Conservation (phyloP, 1,140 invertebrate genomes). For the Hestina assimilis region DNA sequence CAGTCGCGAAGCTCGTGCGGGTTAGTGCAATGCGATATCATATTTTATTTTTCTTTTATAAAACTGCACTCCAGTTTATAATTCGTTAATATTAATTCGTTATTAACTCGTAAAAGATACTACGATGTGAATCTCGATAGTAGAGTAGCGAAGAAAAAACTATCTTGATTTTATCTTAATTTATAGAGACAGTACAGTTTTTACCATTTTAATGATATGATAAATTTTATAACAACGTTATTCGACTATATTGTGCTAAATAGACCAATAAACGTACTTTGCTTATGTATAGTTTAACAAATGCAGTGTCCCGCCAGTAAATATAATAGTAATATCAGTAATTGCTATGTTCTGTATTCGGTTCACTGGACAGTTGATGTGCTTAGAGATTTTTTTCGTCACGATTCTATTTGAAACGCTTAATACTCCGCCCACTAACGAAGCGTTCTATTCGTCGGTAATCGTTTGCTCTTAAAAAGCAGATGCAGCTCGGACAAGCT, state of each 20-base stretch:
- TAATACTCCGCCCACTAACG: constrained; percentile 9
- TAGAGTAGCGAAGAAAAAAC: too few species aligned
- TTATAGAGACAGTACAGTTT: too few species aligned
- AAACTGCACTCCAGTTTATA: background rate
- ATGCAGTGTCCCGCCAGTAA: too few species aligned
- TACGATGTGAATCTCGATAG: too few species aligned
- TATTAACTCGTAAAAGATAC: too few species aligned
- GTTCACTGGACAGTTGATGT: too few species aligned
- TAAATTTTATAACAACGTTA: too few species aligned
- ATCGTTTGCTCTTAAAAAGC: constrained; percentile 17
- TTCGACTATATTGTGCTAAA: too few species aligned
- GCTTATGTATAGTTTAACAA: too few species aligned
- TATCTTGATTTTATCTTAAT: background rate
- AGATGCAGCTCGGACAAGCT: constrained; percentile 11
- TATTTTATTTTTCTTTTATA: constrained; percentile 3
- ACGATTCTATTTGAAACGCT: background rate
- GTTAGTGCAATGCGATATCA: background rate
- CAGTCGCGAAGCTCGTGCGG: background rate
- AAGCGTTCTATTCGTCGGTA: background rate
- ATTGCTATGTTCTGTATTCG: too few species aligned
- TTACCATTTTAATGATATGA: background rate
- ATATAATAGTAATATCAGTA: too few species aligned
- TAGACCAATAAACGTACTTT: too few species aligned
- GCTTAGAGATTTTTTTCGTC: background rate
- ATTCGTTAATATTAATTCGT: background rate